These are phyloP conservation scores for Eumeta japonica DNA, from an alignment of 1,140 invertebrate species.

Conservation along the genomic window DNA sequence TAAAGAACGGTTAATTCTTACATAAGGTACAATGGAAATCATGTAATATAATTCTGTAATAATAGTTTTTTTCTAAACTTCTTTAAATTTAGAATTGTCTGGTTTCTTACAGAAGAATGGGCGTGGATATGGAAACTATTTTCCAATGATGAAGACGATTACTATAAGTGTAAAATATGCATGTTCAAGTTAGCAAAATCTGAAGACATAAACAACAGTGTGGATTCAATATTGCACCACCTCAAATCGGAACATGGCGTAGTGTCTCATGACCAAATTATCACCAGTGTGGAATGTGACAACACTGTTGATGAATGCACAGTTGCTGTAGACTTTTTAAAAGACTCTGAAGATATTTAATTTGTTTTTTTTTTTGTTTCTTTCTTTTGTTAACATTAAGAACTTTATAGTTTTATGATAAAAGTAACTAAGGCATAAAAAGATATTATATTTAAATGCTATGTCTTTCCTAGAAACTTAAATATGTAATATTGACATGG, in stretches of 20 bases:
- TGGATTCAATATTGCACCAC: conserved; percentile 28
- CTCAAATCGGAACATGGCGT: conserved; percentile 33
- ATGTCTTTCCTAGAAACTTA: too few relatives aligned
- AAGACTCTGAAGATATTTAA: not conserved
- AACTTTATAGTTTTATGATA: too few relatives aligned
- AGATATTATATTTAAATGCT: too few relatives aligned
- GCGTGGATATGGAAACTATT: conserved; percentile 48
- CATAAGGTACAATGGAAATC: too few relatives aligned
- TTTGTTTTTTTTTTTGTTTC: too few relatives aligned
- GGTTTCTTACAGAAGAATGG: conserved; percentile 23
- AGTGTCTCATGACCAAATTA: conserved; percentile 38
- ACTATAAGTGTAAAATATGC: conserved; percentile 41
- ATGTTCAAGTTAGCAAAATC: conserved; percentile 29
- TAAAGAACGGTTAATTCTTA: too few relatives aligned
- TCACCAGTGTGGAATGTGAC: conserved; percentile 27
- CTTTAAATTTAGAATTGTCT: too few relatives aligned
- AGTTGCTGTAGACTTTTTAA: conserved; percentile 1
- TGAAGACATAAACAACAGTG: conserved; percentile 20
- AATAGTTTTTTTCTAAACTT: too few relatives aligned
- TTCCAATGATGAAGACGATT: conserved; percentile 21
- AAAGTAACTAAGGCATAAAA: too few relatives aligned
- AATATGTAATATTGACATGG: too few relatives aligned
- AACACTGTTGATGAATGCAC: conserved; percentile 6
- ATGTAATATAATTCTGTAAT: not conserved
- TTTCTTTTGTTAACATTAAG: too few relatives aligned